Conservation (phyloP, 1,140 invertebrate genomes). For the Polypedilum vanderplanki region DNA sequence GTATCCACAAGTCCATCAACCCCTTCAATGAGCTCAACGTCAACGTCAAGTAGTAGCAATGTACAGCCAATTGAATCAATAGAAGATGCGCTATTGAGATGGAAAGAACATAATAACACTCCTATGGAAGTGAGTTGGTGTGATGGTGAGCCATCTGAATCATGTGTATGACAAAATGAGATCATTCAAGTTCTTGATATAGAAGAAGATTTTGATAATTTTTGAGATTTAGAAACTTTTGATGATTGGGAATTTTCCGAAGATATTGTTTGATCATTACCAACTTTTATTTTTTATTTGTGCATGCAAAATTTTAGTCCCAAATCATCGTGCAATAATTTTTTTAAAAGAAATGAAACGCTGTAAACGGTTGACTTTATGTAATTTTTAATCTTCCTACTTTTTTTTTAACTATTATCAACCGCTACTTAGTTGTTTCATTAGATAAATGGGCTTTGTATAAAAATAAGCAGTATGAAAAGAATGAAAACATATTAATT, state of each 20-base stretch:
- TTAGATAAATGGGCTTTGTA: no score
- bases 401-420: no score
- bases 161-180: slow-evolving; percentile 33
- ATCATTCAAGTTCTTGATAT: not conserved
- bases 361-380: no score
- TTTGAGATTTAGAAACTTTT: slow-evolving; percentile 29
- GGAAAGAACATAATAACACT: slow-evolving; percentile 34
- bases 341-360: no score
- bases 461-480: not conserved
- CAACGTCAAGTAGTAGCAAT: not conserved
- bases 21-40: not conserved
- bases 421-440: no score
- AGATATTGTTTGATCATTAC: slow-evolving; percentile 1
- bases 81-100: not conserved
- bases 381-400: no score
- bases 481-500: slow-evolving; percentile 14
- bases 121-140: slow-evolving; percentile 47
- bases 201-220: slow-evolving; percentile 30
- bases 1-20: not conserved
- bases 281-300: not conserved
- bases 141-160: slow-evolving; percentile 38
- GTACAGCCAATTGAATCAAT: slow-evolving; percentile 15
- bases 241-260: slow-evolving; percentile 23
- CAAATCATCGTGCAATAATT: slow-evolving; percentile 8
- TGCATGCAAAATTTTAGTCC: not conserved